Conservation (phyloP, 2,797 vertebrate genomes). For the Hylomyscus alleni region DNA sequence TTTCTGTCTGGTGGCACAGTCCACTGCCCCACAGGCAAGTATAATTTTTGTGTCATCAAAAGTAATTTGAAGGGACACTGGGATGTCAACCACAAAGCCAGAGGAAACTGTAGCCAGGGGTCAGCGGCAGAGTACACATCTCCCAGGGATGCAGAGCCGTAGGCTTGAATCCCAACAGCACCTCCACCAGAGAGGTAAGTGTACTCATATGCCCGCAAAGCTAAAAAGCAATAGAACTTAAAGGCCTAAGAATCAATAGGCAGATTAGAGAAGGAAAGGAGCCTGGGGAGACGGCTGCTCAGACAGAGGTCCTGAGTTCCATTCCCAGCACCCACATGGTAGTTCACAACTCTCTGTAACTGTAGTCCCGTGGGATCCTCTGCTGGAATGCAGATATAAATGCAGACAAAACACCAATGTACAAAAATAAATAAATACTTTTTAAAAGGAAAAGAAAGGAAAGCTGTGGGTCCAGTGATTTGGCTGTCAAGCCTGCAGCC, state of each 20-base stretch:
- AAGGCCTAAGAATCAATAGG: not conserved
- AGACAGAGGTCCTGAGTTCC: not conserved
- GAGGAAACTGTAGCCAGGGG: not conserved
- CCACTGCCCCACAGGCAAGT: not conserved
- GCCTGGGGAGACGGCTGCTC: not conserved
- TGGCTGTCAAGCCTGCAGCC: not conserved
- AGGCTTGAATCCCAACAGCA: no score
- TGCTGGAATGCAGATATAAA: not conserved
- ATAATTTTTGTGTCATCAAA: not conserved
- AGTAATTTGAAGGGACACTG: conserved; percentile 8
- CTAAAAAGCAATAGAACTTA: not conserved
- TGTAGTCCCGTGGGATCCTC: not conserved
- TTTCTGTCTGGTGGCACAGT: not conserved
- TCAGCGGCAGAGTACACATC: not conserved
- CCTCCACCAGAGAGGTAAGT: not conserved
- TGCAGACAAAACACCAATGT: not conserved
- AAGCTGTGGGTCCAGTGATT: not conserved
- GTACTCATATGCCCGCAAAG: not conserved
- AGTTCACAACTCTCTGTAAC: no score
- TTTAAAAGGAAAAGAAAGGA: not conserved
- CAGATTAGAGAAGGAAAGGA: not conserved
- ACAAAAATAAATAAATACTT: not conserved
- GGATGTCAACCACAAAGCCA: not conserved
- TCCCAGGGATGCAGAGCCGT: not conserved
- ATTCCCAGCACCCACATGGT: no score